phyloP scores from a whole-genome alignment of 1,140 invertebrate genomes.

The Trachymyrmex septentrionalis region DNA sequence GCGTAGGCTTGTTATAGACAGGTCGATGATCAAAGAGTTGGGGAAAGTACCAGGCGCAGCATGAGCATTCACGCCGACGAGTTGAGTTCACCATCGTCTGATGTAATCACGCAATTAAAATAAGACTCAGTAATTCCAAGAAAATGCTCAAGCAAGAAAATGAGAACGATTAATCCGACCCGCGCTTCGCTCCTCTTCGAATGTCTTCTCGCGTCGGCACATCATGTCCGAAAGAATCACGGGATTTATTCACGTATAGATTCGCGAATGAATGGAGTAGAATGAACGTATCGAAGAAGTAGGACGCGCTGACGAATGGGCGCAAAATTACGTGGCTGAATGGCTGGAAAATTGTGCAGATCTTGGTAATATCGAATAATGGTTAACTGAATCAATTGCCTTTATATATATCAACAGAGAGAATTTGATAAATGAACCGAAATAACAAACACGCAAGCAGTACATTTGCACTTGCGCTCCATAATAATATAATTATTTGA shows the following conservation, averaged over 20 bases:
- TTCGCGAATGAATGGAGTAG: slow-evolving; percentile 42
- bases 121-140: slow-evolving; percentile 42
- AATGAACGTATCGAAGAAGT: slow-evolving; percentile 50
- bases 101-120: slow-evolving; percentile 57
- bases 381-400: background rate
- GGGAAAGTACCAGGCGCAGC: background rate
- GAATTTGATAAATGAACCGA: background rate
- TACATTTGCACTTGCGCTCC: background rate
- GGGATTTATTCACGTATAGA: slow-evolving; percentile 38
- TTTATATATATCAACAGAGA: background rate
- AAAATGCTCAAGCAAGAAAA: slow-evolving; percentile 42
- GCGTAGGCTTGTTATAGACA: background rate
- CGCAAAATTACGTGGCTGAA: slow-evolving; percentile 28
- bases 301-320: slow-evolving; percentile 37
- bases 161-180: slow-evolving; percentile 45
- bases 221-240: background rate
- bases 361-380: slow-evolving; percentile 22
- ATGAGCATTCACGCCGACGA: background rate
- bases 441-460: background rate
- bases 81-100: slow-evolving; percentile 13
- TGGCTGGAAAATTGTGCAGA: slow-evolving; percentile 40
- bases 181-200: slow-evolving; percentile 13
- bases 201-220: background rate
- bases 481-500: background rate
- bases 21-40: slow-evolving; percentile 33